Evolutionary conservation across 2,113 vertebrate species (phyloP), one percentile per base, ranked within the genome.

Genomic region (Poecile atricapillus): DNA sequence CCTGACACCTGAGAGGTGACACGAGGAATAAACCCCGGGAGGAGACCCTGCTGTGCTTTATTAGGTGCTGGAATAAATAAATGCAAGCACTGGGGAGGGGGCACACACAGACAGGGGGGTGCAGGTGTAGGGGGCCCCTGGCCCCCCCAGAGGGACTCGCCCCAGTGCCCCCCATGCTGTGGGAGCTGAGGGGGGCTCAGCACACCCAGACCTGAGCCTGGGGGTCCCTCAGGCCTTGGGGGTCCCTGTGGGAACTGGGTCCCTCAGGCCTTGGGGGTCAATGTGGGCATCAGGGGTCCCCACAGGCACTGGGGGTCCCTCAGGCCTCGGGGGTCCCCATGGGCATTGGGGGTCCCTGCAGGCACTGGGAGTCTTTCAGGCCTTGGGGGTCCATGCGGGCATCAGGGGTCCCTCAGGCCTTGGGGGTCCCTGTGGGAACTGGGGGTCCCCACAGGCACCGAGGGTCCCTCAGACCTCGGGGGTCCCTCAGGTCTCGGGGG

Each of bases 21-120:
- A 30, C 2, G 0, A 37, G 41, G 11, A 90, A 92, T 92, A 89
- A 85, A 94, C 10, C 3, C 27, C 2, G 2, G 0, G 22, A 0
- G 12, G 15, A 37, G 35, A 5, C 43, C 5, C 49, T 2, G 13
- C 11, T 4, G 13, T 11, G 53, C 8, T 94, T 94, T 93, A 94
- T 49, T 92, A 44, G 43, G 15, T 11, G 9, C 58, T 39, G 6
- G 4, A 68, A 77, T 77, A 68, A 86, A 86, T 86, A 94, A 92
- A 67, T 55, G 69, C n/a, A 1, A 50, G 20, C 24, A 0, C 4
- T 21, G 53, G 1, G 27, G 37, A 10, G 11, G 9, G 25, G 35
- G 35, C 52, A 49, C 58, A 17, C 39, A 27, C 4, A 6, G 78
- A 82, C 62, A 21, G 35, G 22, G 2, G 25, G 7, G 6, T 6